A percentile compares a stretch with the other conserved stretches of the same genome.
phyloP scores from a whole-genome alignment of 2,113 vertebrate genomes.

The Alethe castanea region DNA sequence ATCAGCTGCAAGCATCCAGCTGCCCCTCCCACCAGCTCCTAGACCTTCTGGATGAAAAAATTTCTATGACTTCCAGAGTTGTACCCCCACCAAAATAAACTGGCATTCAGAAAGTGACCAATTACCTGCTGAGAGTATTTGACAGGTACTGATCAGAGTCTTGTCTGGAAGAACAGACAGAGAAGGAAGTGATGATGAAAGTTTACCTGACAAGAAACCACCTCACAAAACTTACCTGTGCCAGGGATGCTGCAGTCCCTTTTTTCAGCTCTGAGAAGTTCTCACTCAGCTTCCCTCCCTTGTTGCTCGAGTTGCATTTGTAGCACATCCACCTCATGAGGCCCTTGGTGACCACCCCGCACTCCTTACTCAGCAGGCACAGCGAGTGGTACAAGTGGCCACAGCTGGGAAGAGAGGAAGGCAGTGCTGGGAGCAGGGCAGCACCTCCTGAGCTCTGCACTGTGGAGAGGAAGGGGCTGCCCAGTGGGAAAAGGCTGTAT shows the following conservation, averaged over 20 bases:
- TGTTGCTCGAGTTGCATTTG: slow-evolving; percentile 86
- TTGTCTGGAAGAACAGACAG: neutral
- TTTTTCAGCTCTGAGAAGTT: slow-evolving; percentile 67
- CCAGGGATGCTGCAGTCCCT: slow-evolving; percentile 71
- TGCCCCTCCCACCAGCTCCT: neutral
- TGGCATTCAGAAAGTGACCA: neutral
- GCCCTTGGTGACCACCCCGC: slow-evolving; percentile 66
- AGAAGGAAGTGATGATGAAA: neutral
- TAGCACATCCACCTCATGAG: slow-evolving; percentile 88
- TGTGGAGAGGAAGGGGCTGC: neutral
- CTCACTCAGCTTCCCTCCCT: slow-evolving; percentile 76
- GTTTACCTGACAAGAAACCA: neutral
- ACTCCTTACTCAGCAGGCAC: slow-evolving; percentile 89
- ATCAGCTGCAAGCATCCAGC: neutral
- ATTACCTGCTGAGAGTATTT: neutral
- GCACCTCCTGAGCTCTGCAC: neutral
- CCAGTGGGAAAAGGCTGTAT: neutral
- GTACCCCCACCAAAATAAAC: neutral
- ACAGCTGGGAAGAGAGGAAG: slow-evolving; percentile 78
- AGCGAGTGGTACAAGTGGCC: slow-evolving; percentile 94
- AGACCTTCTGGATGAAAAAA: neutral
- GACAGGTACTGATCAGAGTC: neutral
- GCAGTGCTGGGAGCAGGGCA: neutral
- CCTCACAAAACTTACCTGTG: slow-evolving; percentile 79
- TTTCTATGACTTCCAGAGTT: neutral